These are phyloP conservation scores for Poecile montanus DNA, from an alignment of 2,797 vertebrate species.

Conservation along the genomic window DNA sequence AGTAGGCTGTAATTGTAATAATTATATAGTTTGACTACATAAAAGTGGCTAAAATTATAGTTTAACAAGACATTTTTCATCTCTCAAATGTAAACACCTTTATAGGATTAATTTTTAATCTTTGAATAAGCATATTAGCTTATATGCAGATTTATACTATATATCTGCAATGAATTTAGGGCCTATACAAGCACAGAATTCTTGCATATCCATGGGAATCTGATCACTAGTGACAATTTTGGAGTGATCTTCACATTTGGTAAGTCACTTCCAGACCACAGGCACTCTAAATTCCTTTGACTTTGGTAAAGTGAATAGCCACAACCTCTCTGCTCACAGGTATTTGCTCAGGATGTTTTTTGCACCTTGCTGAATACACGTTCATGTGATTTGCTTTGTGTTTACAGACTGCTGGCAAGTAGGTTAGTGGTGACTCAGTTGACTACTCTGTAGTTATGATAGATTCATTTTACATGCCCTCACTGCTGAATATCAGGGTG, in stretches of 20 bases:
- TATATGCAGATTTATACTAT: neutral
- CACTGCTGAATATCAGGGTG: neutral
- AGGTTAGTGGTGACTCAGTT: neutral
- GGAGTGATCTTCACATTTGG: neutral
- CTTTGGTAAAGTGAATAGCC: neutral
- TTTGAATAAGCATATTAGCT: neutral
- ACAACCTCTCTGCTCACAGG: neutral
- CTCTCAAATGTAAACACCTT: neutral
- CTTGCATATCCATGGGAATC: neutral
- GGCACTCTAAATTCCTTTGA: neutral
- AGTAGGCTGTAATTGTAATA: neutral
- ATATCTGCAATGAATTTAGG: neutral
- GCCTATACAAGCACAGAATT: neutral
- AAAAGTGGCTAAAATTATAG: neutral
- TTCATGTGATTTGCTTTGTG: neutral
- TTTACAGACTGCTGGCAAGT: conserved; percentile 1
- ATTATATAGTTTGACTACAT: neutral
- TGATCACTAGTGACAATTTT: neutral
- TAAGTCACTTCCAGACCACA: neutral
- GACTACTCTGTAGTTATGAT: neutral
- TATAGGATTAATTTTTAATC: conserved; percentile 5
- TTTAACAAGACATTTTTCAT: neutral
- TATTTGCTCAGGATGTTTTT: neutral
- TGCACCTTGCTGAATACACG: neutral
- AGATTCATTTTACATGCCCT: neutral